These are phyloP conservation scores for Dromiciops gliroides DNA, from an alignment of 2,113 vertebrate genomes.

Conservation along the genomic window DNA sequence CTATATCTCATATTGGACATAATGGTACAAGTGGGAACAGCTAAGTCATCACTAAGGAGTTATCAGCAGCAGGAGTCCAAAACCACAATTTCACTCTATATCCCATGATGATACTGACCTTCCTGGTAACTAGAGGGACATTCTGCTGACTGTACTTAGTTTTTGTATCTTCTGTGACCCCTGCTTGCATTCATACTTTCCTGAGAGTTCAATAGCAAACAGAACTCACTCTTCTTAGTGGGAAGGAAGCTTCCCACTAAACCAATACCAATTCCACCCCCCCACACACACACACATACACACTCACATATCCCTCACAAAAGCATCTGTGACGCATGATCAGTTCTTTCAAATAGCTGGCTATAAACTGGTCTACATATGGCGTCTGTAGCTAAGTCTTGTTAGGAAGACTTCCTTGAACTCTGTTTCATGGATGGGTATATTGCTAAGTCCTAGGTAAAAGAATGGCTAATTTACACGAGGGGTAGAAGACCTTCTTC, in stretches of 20 bases:
- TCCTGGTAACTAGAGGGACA: not conserved
- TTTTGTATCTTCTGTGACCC: not conserved
- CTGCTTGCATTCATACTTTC: not conserved
- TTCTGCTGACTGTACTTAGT: slow-evolving; percentile 24
- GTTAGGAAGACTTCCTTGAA: not conserved
- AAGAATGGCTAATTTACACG: not conserved
- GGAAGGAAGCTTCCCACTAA: slow-evolving; percentile 32
- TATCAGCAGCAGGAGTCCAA: not conserved
- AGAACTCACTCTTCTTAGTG: slow-evolving; percentile 11
- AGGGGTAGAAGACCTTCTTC: not conserved
- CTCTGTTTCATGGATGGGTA: not conserved
- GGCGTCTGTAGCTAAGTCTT: not conserved
- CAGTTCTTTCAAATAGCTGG: not conserved
- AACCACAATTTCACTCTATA: not conserved
- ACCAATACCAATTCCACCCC: not conserved
- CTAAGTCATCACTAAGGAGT: not conserved
- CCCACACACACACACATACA: too few relatives aligned
- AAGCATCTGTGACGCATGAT: not conserved
- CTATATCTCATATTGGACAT: not conserved
- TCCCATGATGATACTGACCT: not conserved
- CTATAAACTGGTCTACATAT: not conserved
- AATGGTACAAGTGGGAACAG: not conserved
- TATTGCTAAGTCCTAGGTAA: not conserved
- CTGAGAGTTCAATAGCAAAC: slow-evolving; percentile 29
- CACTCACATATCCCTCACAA: not conserved